Percentiles rank a stretch among this genome's conserved stretches.
phyloP scores from a whole-genome alignment of 2,888 invertebrate species.

The Drosophila nr. perissopoda region DNA sequence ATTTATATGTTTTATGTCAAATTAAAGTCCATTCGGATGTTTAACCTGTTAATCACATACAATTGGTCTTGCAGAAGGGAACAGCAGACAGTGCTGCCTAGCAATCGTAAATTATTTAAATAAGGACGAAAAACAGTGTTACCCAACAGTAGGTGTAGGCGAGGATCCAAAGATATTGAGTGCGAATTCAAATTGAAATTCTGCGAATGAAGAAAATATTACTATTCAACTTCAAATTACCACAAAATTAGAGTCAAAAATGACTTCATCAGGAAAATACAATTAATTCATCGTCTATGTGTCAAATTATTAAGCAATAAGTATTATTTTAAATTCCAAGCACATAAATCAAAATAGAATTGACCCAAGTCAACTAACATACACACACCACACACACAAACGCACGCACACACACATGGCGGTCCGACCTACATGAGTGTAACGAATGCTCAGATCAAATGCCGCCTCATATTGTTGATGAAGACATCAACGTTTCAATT shows the following conservation, averaged over 20 bases:
- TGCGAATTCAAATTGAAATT: background rate
- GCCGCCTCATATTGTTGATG: conserved; percentile 71
- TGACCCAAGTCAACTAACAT: conserved; percentile 29
- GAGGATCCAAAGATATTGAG: too few species aligned
- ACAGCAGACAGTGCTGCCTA: background rate
- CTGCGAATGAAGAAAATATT: background rate
- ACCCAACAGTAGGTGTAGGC: background rate
- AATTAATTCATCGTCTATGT: conserved; percentile 20
- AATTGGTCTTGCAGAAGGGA: background rate
- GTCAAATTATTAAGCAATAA: conserved; percentile 36
- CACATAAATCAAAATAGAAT: conserved; percentile 48
- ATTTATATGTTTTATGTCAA: background rate
- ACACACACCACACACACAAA: conserved; percentile 9
- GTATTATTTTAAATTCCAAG: conserved; percentile 11
- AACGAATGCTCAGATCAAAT: conserved; percentile 74
- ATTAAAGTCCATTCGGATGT: background rate
- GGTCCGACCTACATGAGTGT: conserved; percentile 69
- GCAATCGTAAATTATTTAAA: background rate
- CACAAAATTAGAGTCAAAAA: background rate
- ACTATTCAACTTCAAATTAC: background rate
- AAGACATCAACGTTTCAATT: conserved; percentile 78
- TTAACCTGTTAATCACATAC: background rate
- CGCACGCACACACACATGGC: conserved; percentile 14
- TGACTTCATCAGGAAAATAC: conserved; percentile 8
- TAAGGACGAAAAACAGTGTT: background rate